These are phyloP conservation scores for Polydrusus pterygomalis DNA, from an alignment of 2,888 invertebrate genomes.

Conservation along the genomic window DNA sequence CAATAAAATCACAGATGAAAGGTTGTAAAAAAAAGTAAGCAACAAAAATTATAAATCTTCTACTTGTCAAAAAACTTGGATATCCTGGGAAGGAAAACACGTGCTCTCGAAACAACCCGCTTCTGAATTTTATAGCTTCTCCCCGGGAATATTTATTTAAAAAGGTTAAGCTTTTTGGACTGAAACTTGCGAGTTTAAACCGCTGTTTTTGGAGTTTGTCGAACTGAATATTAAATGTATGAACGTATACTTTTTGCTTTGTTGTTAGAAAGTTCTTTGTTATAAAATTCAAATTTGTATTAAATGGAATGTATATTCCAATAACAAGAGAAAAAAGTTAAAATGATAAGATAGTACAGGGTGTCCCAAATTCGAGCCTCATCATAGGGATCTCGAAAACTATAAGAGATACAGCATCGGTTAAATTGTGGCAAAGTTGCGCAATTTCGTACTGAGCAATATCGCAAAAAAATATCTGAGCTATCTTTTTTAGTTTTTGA, in stretches of 20 bases:
- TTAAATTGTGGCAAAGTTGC: too few species aligned
- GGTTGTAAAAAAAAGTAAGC: slow-evolving; percentile 28
- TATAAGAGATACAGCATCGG: too few species aligned
- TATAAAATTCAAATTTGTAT: not conserved
- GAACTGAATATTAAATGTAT: slow-evolving; percentile 31
- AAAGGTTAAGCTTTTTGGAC: slow-evolving; percentile 37
- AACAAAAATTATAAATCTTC: slow-evolving; percentile 37
- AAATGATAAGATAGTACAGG: too few species aligned
- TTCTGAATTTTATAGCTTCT: slow-evolving; percentile 41
- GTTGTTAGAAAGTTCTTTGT: not conserved
- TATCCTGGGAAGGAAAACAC: slow-evolving; percentile 39
- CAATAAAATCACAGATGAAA: slow-evolving; percentile 6
- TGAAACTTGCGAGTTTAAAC: slow-evolving; percentile 17
- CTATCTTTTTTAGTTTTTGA: too few species aligned
- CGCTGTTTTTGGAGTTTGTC: slow-evolving; percentile 28
- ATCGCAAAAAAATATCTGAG: too few species aligned
- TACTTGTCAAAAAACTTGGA: slow-evolving; percentile 26
- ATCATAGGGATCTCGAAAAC: too few species aligned
- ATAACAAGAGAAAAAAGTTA: too few species aligned
- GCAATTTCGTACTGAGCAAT: too few species aligned
- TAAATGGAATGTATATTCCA: not conserved
- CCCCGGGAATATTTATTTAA: slow-evolving; percentile 41
- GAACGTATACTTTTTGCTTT: slow-evolving; percentile 3
- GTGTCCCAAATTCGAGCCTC: too few species aligned
- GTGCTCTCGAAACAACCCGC: slow-evolving; percentile 42